These are phyloP conservation scores for Lepetodrilus schrolli DNA, from an alignment of 2,888 invertebrate species.

Conservation along the genomic window DNA sequence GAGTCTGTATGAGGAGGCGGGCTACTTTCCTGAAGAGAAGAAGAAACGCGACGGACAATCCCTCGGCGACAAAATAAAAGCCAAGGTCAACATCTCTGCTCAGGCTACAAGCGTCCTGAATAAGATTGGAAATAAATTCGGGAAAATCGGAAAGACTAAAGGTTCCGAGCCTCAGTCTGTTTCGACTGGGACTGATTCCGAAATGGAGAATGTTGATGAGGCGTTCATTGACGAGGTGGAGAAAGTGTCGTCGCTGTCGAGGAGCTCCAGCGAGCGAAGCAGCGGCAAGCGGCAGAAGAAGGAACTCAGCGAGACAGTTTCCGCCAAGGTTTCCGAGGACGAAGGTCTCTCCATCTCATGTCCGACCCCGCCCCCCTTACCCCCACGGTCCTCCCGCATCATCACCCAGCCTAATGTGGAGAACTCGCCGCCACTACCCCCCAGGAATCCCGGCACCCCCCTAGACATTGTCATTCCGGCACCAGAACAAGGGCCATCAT, in stretches of 20 bases:
- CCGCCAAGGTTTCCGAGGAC: slow-evolving; percentile 15
- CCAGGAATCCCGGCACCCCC: slow-evolving; percentile 54
- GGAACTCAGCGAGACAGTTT: slow-evolving; percentile 4
- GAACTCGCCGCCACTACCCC: slow-evolving; percentile 61
- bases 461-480: slow-evolving; percentile 61
- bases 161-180: slow-evolving; percentile 23
- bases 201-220: slow-evolving; percentile 45
- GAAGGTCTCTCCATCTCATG: slow-evolving; percentile 25
- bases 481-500: slow-evolving; percentile 30
- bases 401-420: slow-evolving; percentile 42
- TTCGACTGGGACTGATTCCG: slow-evolving; percentile 51
- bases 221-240: slow-evolving; percentile 37
- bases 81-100: slow-evolving; percentile 38
- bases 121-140: slow-evolving; percentile 35
- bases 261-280: slow-evolving; percentile 48
- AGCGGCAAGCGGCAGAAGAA: slow-evolving; percentile 36
- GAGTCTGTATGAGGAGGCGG: slow-evolving; percentile 45
- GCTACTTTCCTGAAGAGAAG: slow-evolving; percentile 3
- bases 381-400: slow-evolving; percentile 49
- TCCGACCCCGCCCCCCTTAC: slow-evolving; percentile 46
- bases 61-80: slow-evolving; percentile 36
- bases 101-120: slow-evolving; percentile 39
- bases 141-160: slow-evolving; percentile 38
- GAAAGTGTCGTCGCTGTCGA: slow-evolving; percentile 37
- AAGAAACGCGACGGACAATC: slow-evolving; percentile 5